A percentile compares a stretch with the other conserved stretches of the same genome.
Conservation (phyloP, 2,113 vertebrate species). For the Laterallus jamaicensis region DNA sequence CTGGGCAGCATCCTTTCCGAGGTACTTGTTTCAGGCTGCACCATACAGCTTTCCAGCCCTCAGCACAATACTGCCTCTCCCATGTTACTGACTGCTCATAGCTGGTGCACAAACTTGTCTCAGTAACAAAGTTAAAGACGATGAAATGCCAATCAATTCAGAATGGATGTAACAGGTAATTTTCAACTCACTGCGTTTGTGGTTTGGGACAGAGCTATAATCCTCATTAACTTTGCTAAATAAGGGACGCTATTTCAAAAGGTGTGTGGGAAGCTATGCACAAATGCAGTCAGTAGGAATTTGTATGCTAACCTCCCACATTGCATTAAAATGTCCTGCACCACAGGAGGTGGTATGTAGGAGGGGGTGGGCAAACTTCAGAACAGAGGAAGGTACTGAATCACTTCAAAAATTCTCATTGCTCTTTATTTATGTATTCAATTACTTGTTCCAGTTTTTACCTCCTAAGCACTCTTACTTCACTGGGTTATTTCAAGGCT, state of each 20-base stretch:
- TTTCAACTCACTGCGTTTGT: slow-evolving; percentile 16
- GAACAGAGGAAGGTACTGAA: slow-evolving; percentile 31
- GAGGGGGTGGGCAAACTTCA: slow-evolving; percentile 44
- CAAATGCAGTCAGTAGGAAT: slow-evolving; percentile 36
- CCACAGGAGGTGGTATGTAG: slow-evolving; percentile 26
- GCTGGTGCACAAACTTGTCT: background rate
- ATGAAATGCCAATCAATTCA: background rate
- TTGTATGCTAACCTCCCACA: slow-evolving; percentile 42
- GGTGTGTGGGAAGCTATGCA: slow-evolving; percentile 24
- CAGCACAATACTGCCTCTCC: background rate
- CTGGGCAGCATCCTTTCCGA: background rate
- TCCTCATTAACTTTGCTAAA: background rate
- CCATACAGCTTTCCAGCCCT: background rate
- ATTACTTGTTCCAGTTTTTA: slow-evolving; percentile 19
- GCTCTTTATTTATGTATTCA: slow-evolving; percentile 34
- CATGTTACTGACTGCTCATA: background rate
- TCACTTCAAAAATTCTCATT: slow-evolving; percentile 28
- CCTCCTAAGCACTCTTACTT: background rate
- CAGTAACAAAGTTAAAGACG: background rate
- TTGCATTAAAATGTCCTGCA: slow-evolving; percentile 35
- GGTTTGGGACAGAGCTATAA: background rate
- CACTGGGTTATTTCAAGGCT: slow-evolving; percentile 40
- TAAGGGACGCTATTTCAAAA: slow-evolving; percentile 25
- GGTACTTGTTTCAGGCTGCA: background rate
- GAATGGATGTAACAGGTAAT: background rate